Base-by-base conservation (phyloP, 2,888 invertebrate genomes). In the Dendrolimus houi region DNA sequence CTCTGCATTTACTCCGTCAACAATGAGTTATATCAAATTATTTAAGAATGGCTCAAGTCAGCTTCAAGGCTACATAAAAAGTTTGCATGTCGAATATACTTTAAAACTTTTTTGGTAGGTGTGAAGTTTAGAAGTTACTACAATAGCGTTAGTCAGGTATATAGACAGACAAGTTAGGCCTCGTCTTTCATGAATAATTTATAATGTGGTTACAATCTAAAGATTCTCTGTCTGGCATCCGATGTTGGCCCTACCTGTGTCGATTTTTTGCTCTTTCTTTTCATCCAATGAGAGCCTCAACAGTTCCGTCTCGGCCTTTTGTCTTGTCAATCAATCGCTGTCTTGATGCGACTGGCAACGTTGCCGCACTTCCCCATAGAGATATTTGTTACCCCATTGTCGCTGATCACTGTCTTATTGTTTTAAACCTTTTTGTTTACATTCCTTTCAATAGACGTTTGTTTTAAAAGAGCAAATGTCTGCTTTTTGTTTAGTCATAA, bases 371-470 rank as follows among this genome's bases (percentile, higher is more conserved):
- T 81, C 81, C 81, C 78, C 75, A 66, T 74, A 70, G 77, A 83
- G 81, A 85, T 86, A 87, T 86, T 85, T 83, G 87, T 87, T 87
- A 75, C 77, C 77, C 83, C 75, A 88, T 88, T 89, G 87, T 89
- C 71, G 75, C 75, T 77, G 80, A 83, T 85, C 83, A 81, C 77
- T 80, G 85, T 81, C 79, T 75, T 79, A 87, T 87, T 87, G 86
- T 88, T 80, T 82, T 77, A 70, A 75, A 72, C 77, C 81, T 82
- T 83, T 29, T 87, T 86, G 87, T 87, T 87, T 88, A 85, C 79
- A 80, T 80, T 80, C 61, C 74, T 74, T 70, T 82, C 77, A 74
- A 79, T 79, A 74, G 74, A 74, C 76, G 77, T 81, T 84, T 85
- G 81, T 85, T 85, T 82, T 75, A 75, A 72, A 74, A 79, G 70